phyloP scores from a whole-genome alignment of 1,140 invertebrate genomes.

The Zaprionus vittiger region DNA sequence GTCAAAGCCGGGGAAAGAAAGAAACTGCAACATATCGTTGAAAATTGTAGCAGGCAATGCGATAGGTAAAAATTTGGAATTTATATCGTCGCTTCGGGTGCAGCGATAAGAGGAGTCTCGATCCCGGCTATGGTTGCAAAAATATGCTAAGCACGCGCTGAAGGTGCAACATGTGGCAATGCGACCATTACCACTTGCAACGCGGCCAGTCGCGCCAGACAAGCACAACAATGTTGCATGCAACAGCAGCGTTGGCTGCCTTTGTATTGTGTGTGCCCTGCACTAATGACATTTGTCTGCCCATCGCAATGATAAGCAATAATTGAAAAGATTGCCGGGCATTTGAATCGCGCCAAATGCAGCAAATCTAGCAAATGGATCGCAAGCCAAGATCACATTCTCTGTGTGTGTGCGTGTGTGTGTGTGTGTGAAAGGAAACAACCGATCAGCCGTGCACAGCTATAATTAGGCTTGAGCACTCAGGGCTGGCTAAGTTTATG shows the following conservation, averaged over 20 bases:
- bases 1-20: constrained; percentile 19
- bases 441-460: constrained; percentile 23
- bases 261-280: constrained; percentile 22
- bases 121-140: constrained; percentile 6
- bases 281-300: constrained; percentile 51
- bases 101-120: constrained; percentile 48
- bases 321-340: constrained; percentile 77
- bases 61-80: constrained; percentile 62
- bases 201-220: constrained; percentile 47
- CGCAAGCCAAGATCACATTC: neutral
- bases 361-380: constrained; percentile 26
- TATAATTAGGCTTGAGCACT: constrained; percentile 47
- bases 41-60: constrained; percentile 46
- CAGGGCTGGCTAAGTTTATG: constrained; percentile 38
- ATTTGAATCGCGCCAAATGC: constrained; percentile 68
- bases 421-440: constrained; percentile 31
- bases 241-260: constrained; percentile 5
- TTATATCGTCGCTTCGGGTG: constrained; percentile 55
- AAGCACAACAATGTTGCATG: constrained; percentile 59
- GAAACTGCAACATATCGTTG: constrained; percentile 25
- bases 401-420: neutral
- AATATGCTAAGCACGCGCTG: constrained; percentile 60
- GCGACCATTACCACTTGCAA: neutral
- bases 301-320: constrained; percentile 74
- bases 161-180: constrained; percentile 32